Evolutionary conservation across 2,888 invertebrate genomes (phyloP).

Genomic region (Cheilosia scutellata): DNA sequence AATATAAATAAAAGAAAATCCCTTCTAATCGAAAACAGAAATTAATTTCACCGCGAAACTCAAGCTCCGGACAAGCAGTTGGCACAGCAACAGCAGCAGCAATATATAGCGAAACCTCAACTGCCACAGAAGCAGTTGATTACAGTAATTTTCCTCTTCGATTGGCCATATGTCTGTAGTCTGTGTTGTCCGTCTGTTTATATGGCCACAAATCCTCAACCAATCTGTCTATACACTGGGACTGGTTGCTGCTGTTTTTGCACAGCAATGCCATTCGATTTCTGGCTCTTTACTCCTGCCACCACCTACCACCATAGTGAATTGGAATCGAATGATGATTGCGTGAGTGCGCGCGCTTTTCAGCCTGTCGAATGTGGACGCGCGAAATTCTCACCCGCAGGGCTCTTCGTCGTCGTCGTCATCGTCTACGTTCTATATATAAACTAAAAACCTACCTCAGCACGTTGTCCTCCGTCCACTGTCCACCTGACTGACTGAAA

Average conservation of each 20-base stretch:
- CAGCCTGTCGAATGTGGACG: constrained; percentile 72
- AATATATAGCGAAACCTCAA: constrained; percentile 34
- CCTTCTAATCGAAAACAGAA: constrained; percentile 14
- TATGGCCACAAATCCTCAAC: constrained; percentile 72
- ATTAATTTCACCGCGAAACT: constrained; percentile 35
- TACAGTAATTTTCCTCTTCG: constrained; percentile 75
- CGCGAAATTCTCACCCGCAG: constrained; percentile 72
- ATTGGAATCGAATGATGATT: constrained; percentile 73
- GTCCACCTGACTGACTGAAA: constrained; percentile 69
- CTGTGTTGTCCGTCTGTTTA: constrained; percentile 67
- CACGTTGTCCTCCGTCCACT: neutral
- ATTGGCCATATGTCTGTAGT: constrained; percentile 66
- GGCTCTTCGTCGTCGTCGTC: constrained; percentile 63
- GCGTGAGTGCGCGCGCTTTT: constrained; percentile 75
- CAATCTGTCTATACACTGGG: constrained; percentile 56
- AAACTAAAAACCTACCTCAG: constrained; percentile 30
- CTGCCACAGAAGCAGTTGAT: constrained; percentile 76
- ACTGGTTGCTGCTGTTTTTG: constrained; percentile 38
- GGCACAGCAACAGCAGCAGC: constrained; percentile 16
- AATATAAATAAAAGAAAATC: too few relatives aligned
- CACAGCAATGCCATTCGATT: constrained; percentile 38
- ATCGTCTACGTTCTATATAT: constrained; percentile 23
- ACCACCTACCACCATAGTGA: neutral
- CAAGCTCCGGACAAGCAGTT: constrained; percentile 5
- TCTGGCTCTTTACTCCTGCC: neutral